Conservation (phyloP, 2,797 vertebrate species). For the Odontamblyopus rebecca region DNA sequence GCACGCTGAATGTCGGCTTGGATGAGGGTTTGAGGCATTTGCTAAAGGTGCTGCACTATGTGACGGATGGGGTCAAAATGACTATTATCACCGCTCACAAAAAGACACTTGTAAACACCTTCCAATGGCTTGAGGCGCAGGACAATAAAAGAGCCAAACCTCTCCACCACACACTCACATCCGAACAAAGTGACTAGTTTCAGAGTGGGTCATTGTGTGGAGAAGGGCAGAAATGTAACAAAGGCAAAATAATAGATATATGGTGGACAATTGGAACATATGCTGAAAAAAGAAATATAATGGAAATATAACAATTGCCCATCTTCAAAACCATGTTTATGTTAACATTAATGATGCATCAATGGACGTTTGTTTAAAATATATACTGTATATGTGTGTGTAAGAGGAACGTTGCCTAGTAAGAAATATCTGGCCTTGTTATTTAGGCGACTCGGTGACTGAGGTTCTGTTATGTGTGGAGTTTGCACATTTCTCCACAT, state of each 20-base stretch:
- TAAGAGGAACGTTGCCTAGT: too few species aligned
- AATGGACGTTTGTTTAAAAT: too few species aligned
- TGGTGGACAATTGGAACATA: not conserved
- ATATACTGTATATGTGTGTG: too few species aligned
- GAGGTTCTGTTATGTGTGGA: too few species aligned
- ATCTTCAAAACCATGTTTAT: not conserved
- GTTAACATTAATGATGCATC: not conserved
- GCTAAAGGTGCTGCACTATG: conserved; percentile 6
- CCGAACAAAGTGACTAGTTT: conserved; percentile 2
- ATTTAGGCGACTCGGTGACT: too few species aligned
- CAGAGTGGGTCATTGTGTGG: not conserved
- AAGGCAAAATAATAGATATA: not conserved
- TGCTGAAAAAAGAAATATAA: not conserved
- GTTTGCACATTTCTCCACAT: too few species aligned
- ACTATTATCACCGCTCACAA: conserved; percentile 30
- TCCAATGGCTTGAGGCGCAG: not conserved
- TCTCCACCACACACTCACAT: not conserved
- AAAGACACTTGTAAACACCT: conserved; percentile 26
- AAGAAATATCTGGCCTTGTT: too few species aligned
- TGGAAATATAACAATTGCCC: too few species aligned
- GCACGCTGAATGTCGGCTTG: conserved; percentile 19
- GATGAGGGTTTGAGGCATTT: conserved; percentile 8
- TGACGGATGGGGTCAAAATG: conserved; percentile 22
- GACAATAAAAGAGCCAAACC: conserved; percentile 9
- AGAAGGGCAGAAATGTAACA: not conserved